phyloP scores from a whole-genome alignment of 2,888 invertebrate species.

The Phyllotreta cruciferae region DNA sequence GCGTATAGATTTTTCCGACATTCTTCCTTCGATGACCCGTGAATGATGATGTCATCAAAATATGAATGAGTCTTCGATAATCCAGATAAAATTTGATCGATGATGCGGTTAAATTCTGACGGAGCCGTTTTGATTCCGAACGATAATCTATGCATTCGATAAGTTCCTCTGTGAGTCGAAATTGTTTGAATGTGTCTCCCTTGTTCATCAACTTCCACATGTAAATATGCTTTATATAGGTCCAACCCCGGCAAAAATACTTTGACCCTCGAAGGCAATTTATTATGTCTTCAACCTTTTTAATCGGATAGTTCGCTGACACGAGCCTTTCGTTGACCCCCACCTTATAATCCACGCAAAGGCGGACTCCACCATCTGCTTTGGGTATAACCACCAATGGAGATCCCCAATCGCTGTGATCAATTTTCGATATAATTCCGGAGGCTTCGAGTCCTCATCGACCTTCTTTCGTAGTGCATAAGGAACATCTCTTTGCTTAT shows the following conservation, averaged over 20 bases:
- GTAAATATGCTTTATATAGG: no score
- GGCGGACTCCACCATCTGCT: constrained; percentile 32
- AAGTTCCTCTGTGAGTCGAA: no score
- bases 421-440: constrained; percentile 30
- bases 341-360: constrained; percentile 32
- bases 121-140: no score
- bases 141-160: no score
- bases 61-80: not conserved
- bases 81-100: not conserved
- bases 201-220: no score
- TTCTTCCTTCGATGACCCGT: not conserved
- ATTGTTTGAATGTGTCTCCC: no score
- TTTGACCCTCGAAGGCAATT: no score
- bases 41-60: not conserved
- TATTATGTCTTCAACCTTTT: no score
- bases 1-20: not conserved
- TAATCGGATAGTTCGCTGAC: no score
- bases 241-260: no score
- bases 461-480: not conserved
- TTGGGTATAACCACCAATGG: constrained; percentile 39
- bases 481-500: not conserved
- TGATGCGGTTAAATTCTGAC: no score
- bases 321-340: not conserved
- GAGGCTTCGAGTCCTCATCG: not conserved
- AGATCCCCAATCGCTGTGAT: constrained; percentile 37